phyloP scores from a whole-genome alignment of 2,113 vertebrate genomes.

The Heloderma charlesbogerti region DNA sequence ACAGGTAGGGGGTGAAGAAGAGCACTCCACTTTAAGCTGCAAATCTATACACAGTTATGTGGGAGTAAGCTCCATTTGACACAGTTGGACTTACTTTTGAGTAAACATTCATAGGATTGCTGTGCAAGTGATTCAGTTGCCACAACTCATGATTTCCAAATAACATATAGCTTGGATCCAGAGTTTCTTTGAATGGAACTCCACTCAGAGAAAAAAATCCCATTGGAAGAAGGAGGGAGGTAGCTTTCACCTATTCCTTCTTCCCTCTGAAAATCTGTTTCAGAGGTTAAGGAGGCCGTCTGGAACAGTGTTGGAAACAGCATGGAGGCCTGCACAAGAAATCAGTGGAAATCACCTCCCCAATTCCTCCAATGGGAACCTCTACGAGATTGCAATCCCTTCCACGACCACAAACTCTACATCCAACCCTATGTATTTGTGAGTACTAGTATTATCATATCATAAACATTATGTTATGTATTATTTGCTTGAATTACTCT shows the following conservation, averaged over 20 bases:
- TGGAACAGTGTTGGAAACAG: neutral
- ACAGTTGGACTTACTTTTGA: neutral
- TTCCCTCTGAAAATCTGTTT: neutral
- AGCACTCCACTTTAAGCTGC: neutral
- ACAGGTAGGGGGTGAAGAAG: fast-evolving
- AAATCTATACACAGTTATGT: neutral
- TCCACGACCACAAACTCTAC: neutral
- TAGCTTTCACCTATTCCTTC: neutral
- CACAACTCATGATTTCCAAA: neutral
- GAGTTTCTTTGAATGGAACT: neutral
- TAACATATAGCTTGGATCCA: neutral
- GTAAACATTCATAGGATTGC: neutral
- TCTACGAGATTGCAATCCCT: neutral
- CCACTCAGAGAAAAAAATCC: neutral
- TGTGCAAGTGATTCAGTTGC: neutral
- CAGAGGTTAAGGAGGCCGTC: neutral
- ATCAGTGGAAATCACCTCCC: neutral
- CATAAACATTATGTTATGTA: neutral
- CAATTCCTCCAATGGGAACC: neutral
- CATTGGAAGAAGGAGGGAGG: too few species aligned
- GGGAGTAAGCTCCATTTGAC: neutral
- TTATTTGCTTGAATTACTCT: neutral
- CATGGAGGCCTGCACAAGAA: neutral
- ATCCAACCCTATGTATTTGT: neutral
- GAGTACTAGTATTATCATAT: neutral